Conservation (phyloP, 2,888 invertebrate species). For the Norana najaformis region DNA sequence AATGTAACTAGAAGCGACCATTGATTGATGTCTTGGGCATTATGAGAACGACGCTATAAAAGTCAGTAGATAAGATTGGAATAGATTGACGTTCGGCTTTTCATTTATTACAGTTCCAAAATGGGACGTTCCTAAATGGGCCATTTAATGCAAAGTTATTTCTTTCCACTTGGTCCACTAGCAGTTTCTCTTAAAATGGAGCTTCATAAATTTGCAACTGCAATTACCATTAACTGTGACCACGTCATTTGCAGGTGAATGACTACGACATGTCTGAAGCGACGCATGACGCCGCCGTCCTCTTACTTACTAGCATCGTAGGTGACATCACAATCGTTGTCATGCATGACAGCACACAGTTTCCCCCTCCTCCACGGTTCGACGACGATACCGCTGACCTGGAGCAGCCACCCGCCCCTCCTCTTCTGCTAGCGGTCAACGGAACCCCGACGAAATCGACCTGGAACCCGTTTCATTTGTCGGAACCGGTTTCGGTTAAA, state of each 20-base stretch:
- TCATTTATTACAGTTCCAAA: too few relatives aligned
- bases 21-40: too few relatives aligned
- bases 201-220: not conserved
- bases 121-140: too few relatives aligned
- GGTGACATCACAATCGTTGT: conserved; percentile 89
- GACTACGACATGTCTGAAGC: conserved; percentile 89
- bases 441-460: not conserved
- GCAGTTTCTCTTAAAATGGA: not conserved
- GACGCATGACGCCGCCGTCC: conserved; percentile 90
- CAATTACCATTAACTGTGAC: not conserved
- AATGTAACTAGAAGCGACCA: too few relatives aligned
- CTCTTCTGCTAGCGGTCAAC: not conserved
- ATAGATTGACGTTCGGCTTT: too few relatives aligned
- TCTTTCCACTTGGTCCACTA: too few relatives aligned
- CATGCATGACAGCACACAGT: not conserved
- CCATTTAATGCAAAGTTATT: too few relatives aligned
- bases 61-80: too few relatives aligned
- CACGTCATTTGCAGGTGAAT: conserved; percentile 74
- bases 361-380: not conserved
- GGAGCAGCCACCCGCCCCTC: not conserved
- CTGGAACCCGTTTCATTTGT: not conserved
- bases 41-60: too few relatives aligned
- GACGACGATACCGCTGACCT: not conserved
- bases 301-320: conserved; percentile 72
- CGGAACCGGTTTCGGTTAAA: not conserved